A percentile compares a stretch with the other conserved stretches of the same genome.
Conservation (phyloP, 2,113 vertebrate species). For the Odontesthes bonariensis region DNA sequence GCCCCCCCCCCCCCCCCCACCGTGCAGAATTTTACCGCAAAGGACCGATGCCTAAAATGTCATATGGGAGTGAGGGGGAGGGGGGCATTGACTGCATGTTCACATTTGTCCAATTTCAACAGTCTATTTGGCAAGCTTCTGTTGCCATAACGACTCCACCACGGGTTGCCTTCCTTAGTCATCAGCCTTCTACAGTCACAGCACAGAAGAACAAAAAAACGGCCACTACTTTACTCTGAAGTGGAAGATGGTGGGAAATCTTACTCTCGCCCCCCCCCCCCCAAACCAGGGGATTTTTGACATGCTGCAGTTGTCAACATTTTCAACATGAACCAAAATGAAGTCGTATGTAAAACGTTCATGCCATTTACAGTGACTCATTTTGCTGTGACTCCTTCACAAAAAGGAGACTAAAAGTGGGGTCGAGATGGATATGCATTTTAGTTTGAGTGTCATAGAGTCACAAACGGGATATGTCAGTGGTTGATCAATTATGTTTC, state of each 20-base stretch:
- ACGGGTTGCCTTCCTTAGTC: constrained; percentile 79
- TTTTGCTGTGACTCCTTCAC: too few relatives aligned
- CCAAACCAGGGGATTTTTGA: too few relatives aligned
- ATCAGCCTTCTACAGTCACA: constrained; percentile 66
- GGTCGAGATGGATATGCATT: too few relatives aligned
- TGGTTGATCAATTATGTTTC: too few relatives aligned
- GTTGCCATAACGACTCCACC: constrained; percentile 82
- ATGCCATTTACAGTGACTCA: too few relatives aligned
- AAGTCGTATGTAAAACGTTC: too few relatives aligned
- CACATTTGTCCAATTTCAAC: constrained; percentile 76
- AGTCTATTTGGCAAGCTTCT: constrained; percentile 76
- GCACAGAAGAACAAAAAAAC: constrained; percentile 56
- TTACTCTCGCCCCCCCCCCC: constrained; percentile 5
- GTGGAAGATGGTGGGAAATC: constrained; percentile 26
- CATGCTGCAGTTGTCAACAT: too few relatives aligned
- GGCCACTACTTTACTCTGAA: constrained; percentile 14
- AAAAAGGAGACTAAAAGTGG: too few relatives aligned
- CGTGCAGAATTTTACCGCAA: constrained; percentile 53
- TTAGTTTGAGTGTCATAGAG: too few relatives aligned
- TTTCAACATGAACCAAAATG: too few relatives aligned
- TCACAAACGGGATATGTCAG: too few relatives aligned
- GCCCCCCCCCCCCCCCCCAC: constrained; percentile 6
- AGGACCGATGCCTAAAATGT: constrained; percentile 64
- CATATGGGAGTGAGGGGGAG: constrained; percentile 66
- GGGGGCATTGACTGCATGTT: constrained; percentile 71